Conservation (phyloP, 2,797 vertebrate genomes). For the Notamacropus eugenii region DNA sequence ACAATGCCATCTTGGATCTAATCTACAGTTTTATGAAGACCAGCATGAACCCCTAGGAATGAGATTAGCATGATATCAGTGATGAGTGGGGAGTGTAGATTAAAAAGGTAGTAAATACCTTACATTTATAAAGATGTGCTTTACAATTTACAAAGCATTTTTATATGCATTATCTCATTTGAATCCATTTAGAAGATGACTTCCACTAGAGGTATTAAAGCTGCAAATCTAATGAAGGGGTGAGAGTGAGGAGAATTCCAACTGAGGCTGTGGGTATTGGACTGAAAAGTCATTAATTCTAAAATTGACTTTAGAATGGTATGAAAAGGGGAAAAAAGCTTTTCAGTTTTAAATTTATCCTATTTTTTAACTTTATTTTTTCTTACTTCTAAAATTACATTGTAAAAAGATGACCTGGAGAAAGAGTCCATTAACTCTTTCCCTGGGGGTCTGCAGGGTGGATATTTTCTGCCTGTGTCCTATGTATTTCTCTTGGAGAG, state of each 20-base stretch:
- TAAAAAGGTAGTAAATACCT: neutral
- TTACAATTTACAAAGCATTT: neutral
- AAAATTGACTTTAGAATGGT: constrained; percentile 32
- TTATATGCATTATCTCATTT: neutral
- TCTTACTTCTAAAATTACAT: constrained; percentile 18
- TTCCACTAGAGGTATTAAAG: neutral
- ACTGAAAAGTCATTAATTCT: neutral
- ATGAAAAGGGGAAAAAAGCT: neutral
- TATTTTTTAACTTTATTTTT: neutral
- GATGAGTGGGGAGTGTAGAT: neutral
- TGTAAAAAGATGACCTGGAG: neutral
- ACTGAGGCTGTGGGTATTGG: neutral
- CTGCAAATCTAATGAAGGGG: neutral
- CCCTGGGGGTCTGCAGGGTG: neutral
- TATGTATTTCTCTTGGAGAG: neutral
- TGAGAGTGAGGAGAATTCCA: neutral
- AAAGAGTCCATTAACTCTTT: neutral
- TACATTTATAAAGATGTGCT: neutral
- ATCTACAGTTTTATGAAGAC: neutral
- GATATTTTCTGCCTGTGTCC: constrained; percentile 5
- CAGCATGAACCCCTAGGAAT: neutral
- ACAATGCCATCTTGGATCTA: neutral
- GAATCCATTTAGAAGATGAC: neutral
- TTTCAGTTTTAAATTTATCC: neutral
- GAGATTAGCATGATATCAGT: neutral